These are phyloP conservation scores for Gadopsis bispinosus DNA, from an alignment of 2,797 vertebrate genomes.

Conservation along the genomic window DNA sequence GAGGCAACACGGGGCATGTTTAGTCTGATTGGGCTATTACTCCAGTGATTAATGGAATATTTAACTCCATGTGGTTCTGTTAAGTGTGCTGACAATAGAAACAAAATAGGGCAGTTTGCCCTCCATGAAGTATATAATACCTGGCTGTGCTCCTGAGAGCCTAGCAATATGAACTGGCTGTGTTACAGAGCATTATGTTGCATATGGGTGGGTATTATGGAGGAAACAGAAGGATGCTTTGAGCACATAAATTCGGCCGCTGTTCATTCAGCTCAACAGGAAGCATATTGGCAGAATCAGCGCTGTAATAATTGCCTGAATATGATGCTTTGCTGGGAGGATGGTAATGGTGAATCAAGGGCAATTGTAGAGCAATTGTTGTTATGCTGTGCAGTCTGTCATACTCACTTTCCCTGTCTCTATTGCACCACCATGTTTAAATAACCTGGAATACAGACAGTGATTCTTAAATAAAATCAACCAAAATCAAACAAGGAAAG, in stretches of 20 bases:
- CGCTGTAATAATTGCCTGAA: constrained; percentile 29
- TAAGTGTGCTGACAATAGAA: constrained; percentile 18
- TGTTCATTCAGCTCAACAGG: constrained; percentile 43
- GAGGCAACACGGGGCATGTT: constrained; percentile 22
- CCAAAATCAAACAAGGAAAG: not conserved
- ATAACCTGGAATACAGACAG: not conserved
- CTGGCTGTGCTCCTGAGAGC: constrained; percentile 33
- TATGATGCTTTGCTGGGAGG: constrained; percentile 23
- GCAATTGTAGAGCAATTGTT: constrained; percentile 6
- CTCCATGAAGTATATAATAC: not conserved
- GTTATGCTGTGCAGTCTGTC: constrained; percentile 23
- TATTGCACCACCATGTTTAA: not conserved
- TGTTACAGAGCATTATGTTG: constrained; percentile 37
- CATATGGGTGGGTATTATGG: constrained; percentile 34
- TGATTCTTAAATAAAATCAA: constrained; percentile 1
- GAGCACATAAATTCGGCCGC: constrained; percentile 45
- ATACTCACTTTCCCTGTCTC: not conserved
- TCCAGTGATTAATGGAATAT: constrained; percentile 19
- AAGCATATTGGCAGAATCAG: constrained; percentile 41
- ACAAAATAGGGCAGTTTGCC: constrained; percentile 4
- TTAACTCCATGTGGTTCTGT: constrained; percentile 23
- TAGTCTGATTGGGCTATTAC: constrained; percentile 31
- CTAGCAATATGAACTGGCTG: constrained; percentile 13
- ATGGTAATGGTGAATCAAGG: constrained; percentile 27
- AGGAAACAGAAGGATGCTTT: constrained; percentile 50